phyloP scores from a whole-genome alignment of 2,888 invertebrate genomes.

The Dryobota labecula region DNA sequence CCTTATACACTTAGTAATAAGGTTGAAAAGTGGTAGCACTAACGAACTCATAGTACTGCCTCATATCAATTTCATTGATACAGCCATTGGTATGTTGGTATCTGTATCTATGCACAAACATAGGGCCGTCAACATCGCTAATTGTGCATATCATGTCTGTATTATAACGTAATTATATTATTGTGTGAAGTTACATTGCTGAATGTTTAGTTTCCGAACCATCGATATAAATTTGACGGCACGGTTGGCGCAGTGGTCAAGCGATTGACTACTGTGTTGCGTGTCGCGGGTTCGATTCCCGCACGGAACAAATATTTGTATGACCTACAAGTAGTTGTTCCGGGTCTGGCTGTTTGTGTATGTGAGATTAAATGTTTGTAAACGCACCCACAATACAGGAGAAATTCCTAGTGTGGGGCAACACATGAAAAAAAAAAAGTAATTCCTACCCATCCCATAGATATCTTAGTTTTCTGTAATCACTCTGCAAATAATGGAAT shows the following conservation, averaged over 20 bases:
- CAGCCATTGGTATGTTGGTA: neutral
- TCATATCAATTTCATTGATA: conserved; percentile 39
- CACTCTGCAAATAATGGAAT: neutral
- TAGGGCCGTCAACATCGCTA: neutral
- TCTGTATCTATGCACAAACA: conserved; percentile 2
- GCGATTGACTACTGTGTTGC: too few species aligned
- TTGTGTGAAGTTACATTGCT: neutral
- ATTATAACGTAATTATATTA: neutral
- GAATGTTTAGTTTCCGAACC: neutral
- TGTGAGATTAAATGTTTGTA: too few species aligned
- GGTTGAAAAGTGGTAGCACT: too few species aligned
- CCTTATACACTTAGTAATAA: neutral
- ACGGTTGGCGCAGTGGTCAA: too few species aligned
- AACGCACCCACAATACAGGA: too few species aligned
- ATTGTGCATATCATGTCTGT: conserved; percentile 11
- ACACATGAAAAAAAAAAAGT: too few species aligned
- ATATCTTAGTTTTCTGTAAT: neutral
- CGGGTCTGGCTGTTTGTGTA: too few species aligned
- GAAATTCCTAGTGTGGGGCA: too few species aligned
- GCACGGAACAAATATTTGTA: too few species aligned
- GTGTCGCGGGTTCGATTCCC: too few species aligned
- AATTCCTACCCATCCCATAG: neutral
- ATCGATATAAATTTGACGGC: too few species aligned
- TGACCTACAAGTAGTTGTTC: too few species aligned
- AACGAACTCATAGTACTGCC: neutral